These are phyloP conservation scores for Novumbra hubbsi DNA, from an alignment of 2,797 vertebrate genomes.

Conservation along the genomic window DNA sequence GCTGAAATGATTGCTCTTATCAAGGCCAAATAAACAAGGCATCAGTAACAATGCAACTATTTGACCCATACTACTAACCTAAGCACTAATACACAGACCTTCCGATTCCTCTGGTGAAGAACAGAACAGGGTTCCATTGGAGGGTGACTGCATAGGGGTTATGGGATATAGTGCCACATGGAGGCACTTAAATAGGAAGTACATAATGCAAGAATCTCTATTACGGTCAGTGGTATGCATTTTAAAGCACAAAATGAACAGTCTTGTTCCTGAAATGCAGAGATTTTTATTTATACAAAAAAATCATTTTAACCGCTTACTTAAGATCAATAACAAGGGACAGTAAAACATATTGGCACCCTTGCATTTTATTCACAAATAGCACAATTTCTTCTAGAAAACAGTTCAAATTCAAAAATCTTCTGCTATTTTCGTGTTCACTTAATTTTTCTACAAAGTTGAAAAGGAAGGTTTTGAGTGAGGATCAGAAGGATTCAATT, in stretches of 20 bases:
- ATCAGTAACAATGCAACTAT: too few relatives aligned
- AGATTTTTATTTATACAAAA: not conserved
- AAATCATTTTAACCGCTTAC: not conserved
- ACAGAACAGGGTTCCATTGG: not conserved
- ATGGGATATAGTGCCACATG: not conserved
- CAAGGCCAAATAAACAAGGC: constrained; percentile 1
- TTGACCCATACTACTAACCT: too few relatives aligned
- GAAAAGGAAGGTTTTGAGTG: too few relatives aligned
- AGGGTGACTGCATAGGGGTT: not conserved
- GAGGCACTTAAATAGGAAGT: not conserved
- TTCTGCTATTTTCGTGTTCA: too few relatives aligned
- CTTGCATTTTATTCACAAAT: too few relatives aligned
- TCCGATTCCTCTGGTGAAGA: too few relatives aligned
- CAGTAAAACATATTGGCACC: too few relatives aligned
- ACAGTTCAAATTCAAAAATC: too few relatives aligned
- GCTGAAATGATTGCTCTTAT: constrained; percentile 1
- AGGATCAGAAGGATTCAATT: too few relatives aligned
- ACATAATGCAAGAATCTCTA: not conserved
- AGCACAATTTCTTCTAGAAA: too few relatives aligned
- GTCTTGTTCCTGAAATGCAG: constrained; percentile 7
- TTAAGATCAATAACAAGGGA: constrained; percentile 5
- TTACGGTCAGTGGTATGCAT: not conserved
- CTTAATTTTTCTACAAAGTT: too few relatives aligned
- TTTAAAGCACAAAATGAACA: constrained; percentile 8
- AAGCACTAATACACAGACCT: too few relatives aligned